Evolutionary conservation across 1,140 invertebrate species (phyloP), one percentile per base, ranked within the genome.

Genomic region (Lithobius niger): DNA sequence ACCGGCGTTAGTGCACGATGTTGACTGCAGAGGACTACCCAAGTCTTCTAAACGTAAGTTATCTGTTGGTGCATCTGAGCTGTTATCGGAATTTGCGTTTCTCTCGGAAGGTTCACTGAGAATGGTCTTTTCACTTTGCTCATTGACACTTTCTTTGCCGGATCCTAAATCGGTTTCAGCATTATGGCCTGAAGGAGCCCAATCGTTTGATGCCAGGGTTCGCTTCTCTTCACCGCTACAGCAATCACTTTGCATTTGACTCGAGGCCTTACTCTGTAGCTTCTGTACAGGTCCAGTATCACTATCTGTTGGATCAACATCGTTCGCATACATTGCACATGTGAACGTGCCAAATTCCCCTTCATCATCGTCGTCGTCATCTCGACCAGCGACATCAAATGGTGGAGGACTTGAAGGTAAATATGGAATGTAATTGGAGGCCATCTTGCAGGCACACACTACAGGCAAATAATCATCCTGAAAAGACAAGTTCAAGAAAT

Each of bases 321-420:
- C 21, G 27, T 27, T 4, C 6, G 6, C 21, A 21, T 50, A 19
- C 6, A 3, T 6, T 50, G 48, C 24, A 50, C 4, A 3, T 52
- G 26, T 10, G 40, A 52, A 52, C 16, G n/a, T 52, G 4, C 50
- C 50, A 40, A 52, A 52, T 22, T 31, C 44, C 13, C 21, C 44
- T 15, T 47, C 50, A 6, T 52, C 50, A 18, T 52, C 50, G 16
- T 54, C 52, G 24, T 54, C 52, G 4, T 54, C 52, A 4, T 10
- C 4, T 3, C 2, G 3, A 25, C 19, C 19, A 4, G 3, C 24
- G 6, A 13, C 27, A 4, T 52, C 27, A 18, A 54, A 54, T 3
- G 52, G 52, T 19, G 52, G 52, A 24, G 52, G 52, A 43, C 52
- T 54, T 6, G 52, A 54, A 16, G 52, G 21, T 50, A 50, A 26